A percentile compares a stretch with the other conserved stretches of the same genome.
Evolutionary conservation across 2,797 vertebrate species (phyloP).

Genomic region (Myotis pilosus): DNA sequence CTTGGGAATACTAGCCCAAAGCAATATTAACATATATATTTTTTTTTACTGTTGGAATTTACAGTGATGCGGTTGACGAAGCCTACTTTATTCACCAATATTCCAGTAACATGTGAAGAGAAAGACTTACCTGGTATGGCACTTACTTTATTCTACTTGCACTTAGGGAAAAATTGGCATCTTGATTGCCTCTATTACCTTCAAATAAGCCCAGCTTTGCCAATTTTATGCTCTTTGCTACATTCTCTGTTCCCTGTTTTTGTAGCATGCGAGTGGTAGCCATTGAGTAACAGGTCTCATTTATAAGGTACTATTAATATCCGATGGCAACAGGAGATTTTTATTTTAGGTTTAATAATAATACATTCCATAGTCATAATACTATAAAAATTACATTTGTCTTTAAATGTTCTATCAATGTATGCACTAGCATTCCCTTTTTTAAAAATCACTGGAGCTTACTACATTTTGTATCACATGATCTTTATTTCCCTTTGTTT

Average conservation of each 20-base stretch:
- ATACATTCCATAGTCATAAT: background rate
- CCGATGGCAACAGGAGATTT: background rate
- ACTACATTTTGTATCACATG: constrained; percentile 23
- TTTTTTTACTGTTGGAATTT: constrained; percentile 69
- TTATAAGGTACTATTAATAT: background rate
- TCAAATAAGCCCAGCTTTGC: background rate
- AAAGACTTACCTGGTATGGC: constrained; percentile 94
- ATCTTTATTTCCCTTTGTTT: constrained; percentile 14
- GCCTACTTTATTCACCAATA: constrained; percentile 97
- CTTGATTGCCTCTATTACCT: background rate
- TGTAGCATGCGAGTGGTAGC: background rate
- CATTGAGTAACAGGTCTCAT: background rate
- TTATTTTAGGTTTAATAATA: constrained; percentile 27
- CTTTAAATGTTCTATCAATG: background rate
- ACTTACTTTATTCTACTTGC: background rate
- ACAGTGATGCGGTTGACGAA: constrained; percentile 98
- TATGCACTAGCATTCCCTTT: constrained; percentile 32
- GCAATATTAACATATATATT: constrained; percentile 40
- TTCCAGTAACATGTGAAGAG: constrained; percentile 97
- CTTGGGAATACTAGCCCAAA: constrained; percentile 37
- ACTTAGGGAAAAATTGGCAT: background rate
- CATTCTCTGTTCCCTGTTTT: constrained; percentile 1
- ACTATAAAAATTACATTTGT: constrained; percentile 20
- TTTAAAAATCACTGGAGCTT: background rate
- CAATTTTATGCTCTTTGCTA: background rate